Conservation (phyloP, 2,797 vertebrate species). For the Trematomus bernacchii region DNA sequence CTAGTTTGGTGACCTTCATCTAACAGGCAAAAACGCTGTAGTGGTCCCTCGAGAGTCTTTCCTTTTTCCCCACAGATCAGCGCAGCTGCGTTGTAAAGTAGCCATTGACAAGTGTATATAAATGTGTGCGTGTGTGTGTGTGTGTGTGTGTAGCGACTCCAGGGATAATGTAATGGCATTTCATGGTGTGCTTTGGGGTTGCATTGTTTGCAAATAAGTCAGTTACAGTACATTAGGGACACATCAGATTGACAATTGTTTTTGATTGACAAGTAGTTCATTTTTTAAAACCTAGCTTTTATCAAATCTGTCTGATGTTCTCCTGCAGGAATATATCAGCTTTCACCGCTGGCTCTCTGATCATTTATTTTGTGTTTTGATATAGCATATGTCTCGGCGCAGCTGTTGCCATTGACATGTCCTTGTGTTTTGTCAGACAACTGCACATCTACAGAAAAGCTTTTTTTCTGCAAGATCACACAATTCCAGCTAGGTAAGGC, state of each 20-base stretch:
- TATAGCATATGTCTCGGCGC: slow-evolving; percentile 5
- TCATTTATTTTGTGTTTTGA: slow-evolving; percentile 31
- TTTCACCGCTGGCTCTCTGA: not conserved
- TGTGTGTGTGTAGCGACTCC: not conserved
- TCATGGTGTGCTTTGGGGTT: not conserved
- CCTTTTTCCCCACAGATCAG: not conserved
- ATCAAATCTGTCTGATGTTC: not conserved
- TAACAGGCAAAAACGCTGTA: not conserved
- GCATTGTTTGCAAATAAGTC: not conserved
- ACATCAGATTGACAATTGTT: not conserved
- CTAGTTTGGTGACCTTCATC: not conserved
- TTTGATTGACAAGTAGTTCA: not conserved
- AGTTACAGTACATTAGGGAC: not conserved
- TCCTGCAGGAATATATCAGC: slow-evolving; percentile 1
- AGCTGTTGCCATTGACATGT: slow-evolving; percentile 40
- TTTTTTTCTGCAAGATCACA: slow-evolving; percentile 10
- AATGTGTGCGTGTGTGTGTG: not conserved
- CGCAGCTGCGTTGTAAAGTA: not conserved
- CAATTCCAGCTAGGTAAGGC: not conserved
- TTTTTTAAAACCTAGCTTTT: not conserved
- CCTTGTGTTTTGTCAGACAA: slow-evolving; percentile 30
- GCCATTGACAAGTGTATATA: no score
- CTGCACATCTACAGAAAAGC: slow-evolving; percentile 12
- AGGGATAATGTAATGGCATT: not conserved
- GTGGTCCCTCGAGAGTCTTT: not conserved